Percentiles rank a stretch among this genome's conserved stretches.
Evolutionary conservation across 2,888 invertebrate species (phyloP).

Genomic region (Tromatobia lineatoria): DNA sequence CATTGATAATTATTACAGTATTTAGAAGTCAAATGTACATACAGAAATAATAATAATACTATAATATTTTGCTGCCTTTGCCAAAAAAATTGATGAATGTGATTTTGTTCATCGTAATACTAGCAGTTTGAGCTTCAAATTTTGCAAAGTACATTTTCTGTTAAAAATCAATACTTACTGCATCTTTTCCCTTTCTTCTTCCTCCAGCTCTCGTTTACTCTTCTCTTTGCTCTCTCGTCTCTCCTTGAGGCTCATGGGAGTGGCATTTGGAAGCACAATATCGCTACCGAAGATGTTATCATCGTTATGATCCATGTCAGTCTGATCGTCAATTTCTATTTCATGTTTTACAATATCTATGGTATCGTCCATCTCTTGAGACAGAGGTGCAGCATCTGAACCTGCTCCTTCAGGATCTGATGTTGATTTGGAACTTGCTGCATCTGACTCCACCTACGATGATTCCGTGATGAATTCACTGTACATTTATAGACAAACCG

Average conservation of each 20-base stretch:
- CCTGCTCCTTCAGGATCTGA: slow-evolving; percentile 73
- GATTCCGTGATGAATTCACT: neutral
- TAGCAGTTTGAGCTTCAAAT: neutral
- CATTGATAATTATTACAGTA: too few species aligned
- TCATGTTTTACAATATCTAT: slow-evolving; percentile 76
- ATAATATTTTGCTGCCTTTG: too few species aligned
- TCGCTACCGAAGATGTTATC: slow-evolving; percentile 81
- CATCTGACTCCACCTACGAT: slow-evolving; percentile 73
- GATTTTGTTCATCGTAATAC: neutral
- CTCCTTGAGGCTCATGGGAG: slow-evolving; percentile 75
- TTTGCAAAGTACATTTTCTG: neutral
- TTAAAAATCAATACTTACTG: slow-evolving; percentile 89
- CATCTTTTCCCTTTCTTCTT: slow-evolving; percentile 98
- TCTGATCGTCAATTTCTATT: slow-evolving; percentile 65
- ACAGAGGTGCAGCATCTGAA: slow-evolving; percentile 47
- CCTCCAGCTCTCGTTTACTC: slow-evolving; percentile 94
- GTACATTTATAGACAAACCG: neutral
- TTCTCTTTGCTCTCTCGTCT: slow-evolving; percentile 89
- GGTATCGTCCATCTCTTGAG: slow-evolving; percentile 61
- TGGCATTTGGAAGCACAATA: slow-evolving; percentile 75
- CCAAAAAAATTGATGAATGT: neutral
- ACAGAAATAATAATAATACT: too few species aligned
- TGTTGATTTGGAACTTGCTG: slow-evolving; percentile 74
- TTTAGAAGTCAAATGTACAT: too few species aligned
- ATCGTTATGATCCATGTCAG: slow-evolving; percentile 68